Evolutionary conservation across 2,797 vertebrate genomes (phyloP).

Genomic region (Neopelma chrysocephalum): DNA sequence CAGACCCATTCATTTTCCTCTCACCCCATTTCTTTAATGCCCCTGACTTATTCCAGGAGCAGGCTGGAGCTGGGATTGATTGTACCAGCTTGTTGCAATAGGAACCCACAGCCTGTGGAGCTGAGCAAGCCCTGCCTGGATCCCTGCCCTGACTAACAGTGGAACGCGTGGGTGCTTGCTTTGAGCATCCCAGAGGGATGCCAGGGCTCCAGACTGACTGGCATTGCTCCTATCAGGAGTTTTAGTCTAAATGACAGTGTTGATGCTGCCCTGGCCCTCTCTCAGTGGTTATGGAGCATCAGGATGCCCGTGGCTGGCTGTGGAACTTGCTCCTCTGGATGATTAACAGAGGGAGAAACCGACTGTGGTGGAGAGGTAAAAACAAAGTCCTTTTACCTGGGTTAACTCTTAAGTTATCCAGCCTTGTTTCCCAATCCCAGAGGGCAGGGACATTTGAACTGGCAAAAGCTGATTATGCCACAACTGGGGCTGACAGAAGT

Average conservation of each 20-base stretch:
- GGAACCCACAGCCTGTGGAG: accelerated
- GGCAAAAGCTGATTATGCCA: neutral
- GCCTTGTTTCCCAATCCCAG: neutral
- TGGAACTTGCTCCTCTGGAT: neutral
- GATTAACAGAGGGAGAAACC: neutral
- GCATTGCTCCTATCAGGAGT: neutral
- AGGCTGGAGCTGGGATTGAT: neutral
- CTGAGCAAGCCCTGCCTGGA: neutral
- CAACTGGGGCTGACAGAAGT: neutral
- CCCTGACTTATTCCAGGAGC: neutral
- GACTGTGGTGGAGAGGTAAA: accelerated
- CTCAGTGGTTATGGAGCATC: accelerated
- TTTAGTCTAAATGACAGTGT: accelerated
- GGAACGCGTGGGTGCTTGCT: neutral
- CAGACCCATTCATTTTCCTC: neutral
- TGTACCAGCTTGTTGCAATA: too few relatives aligned
- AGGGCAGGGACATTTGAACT: neutral
- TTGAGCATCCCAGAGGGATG: neutral
- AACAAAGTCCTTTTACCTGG: neutral
- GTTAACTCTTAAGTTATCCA: neutral
- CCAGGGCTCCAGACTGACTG: neutral
- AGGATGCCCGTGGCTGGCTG: accelerated
- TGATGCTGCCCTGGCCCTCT: neutral
- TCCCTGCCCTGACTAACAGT: neutral
- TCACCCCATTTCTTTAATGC: accelerated